Base-by-base conservation (phyloP, 2,113 vertebrate species). In the Strix uralensis region DNA sequence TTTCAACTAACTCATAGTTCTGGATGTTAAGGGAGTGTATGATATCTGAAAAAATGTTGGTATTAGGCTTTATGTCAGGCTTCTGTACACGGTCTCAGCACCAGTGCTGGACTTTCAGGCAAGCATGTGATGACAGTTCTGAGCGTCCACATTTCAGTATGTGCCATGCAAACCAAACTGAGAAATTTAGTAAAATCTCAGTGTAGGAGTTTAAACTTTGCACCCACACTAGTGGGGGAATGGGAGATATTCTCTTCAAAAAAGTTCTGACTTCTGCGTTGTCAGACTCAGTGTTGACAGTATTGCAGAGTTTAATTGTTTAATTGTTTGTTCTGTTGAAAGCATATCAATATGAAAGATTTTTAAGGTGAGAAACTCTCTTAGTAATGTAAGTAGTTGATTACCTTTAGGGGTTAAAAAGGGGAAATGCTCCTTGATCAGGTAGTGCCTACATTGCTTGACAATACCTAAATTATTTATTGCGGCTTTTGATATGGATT, bases 401-500 rank as follows among this genome's bases (percentile, higher is more conserved):
- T 72, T 84, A 84, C 18, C 4, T 47, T 34, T 85, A 5, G 10
- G 12, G 13, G 32, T 72, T 87, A 36, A 63, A 71, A 88, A 70
- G 32, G 16, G 51, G 38, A 74, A 89, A 71, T 40, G 5, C 2
- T 82, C 15, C 46, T 83, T 86, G n/a, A 74, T 70, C 42, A 80
- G n/a, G 34, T 51, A 66, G 10, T 34, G 20, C 38, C 47, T 44
- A 13, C 8, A n/a, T 59, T 73, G 18, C 36, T 86, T 80, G 25
- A 52, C 5, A 74, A 44, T 52, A 66, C 67, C 51, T 88, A 67
- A 86, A 81, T 81, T 86, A 93, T 73, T 91, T 88, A 47, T 74
- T 93, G 13, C 22, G 23, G 11, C 15, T 93, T 93, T 94, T 92
- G 21, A 40, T 88, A 73, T 26, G 13, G 20, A 44, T 85, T 91